Evolutionary conservation across 2,113 vertebrate genomes (phyloP).

Genomic region (Limanda limanda): DNA sequence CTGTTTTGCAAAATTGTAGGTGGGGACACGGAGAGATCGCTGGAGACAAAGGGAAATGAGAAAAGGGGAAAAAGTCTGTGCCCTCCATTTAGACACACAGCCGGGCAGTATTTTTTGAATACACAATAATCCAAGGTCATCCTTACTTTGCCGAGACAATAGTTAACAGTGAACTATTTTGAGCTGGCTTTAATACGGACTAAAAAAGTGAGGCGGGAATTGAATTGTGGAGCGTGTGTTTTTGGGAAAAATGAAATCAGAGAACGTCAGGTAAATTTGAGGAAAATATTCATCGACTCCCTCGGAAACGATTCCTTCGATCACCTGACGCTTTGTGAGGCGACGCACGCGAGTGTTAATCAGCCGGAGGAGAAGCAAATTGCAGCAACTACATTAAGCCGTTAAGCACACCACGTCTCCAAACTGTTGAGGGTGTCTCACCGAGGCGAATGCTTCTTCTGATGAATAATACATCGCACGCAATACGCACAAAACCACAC

Average conservation of each 20-base stretch:
- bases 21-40: slow-evolving; percentile 26
- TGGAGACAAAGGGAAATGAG: slow-evolving; percentile 34
- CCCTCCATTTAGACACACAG: slow-evolving; percentile 17
- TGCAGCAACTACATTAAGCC: slow-evolving; percentile 81
- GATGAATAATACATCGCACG: slow-evolving; percentile 81
- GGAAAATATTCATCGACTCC: slow-evolving; percentile 65
- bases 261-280: slow-evolving; percentile 58
- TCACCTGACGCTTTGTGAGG: slow-evolving; percentile 62
- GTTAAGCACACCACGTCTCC: slow-evolving; percentile 78
- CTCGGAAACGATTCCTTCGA: slow-evolving; percentile 54
- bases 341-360: slow-evolving; percentile 73
- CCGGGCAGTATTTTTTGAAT: slow-evolving; percentile 17
- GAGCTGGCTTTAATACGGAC: slow-evolving; percentile 22
- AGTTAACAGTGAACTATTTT: neutral
- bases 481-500: slow-evolving; percentile 44
- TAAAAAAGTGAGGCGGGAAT: slow-evolving; percentile 37
- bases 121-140: slow-evolving; percentile 47
- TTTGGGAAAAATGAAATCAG: slow-evolving; percentile 50
- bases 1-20: slow-evolving; percentile 62
- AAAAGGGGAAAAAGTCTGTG: slow-evolving; percentile 6
- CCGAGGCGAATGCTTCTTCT: slow-evolving; percentile 64
- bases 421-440: slow-evolving; percentile 79
- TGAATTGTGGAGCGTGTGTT: slow-evolving; percentile 28
- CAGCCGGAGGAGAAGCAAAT: slow-evolving; percentile 78
- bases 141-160: neutral